phyloP scores from a whole-genome alignment of 1,140 invertebrate species.

The Phortica variegata region DNA sequence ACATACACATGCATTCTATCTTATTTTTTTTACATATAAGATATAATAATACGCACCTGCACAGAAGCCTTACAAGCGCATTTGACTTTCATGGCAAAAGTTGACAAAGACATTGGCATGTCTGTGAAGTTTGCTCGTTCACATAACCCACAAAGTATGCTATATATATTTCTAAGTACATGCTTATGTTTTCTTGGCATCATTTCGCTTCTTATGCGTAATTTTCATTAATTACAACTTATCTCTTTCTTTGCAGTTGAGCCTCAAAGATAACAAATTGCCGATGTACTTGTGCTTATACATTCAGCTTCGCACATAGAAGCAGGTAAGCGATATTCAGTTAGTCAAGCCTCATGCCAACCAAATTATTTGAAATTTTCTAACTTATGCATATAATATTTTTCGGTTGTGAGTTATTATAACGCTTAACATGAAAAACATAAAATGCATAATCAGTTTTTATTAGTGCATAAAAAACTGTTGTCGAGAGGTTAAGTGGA shows the following conservation, averaged over 20 bases:
- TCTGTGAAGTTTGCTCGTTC: not conserved
- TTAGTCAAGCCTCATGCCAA: too few species aligned
- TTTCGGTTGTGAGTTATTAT: too few species aligned
- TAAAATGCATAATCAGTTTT: too few species aligned
- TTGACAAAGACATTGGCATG: not conserved
- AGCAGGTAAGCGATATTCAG: too few species aligned
- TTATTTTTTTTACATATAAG: conserved; percentile 35
- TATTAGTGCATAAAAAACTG: too few species aligned
- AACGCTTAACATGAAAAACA: too few species aligned
- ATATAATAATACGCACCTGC: conserved; percentile 21
- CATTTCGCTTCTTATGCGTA: conserved; percentile 24
- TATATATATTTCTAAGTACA: not conserved
- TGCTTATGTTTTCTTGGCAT: conserved; percentile 13
- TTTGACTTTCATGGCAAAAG: not conserved
- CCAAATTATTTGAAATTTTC: too few species aligned
- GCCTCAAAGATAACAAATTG: conserved; percentile 9
- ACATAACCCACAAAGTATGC: conserved; percentile 11
- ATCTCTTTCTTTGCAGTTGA: conserved; percentile 31
- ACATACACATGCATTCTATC: not conserved
- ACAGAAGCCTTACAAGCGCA: conserved; percentile 1
- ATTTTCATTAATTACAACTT: conserved; percentile 37
- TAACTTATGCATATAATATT: too few species aligned
- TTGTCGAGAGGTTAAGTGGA: too few species aligned
- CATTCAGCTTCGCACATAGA: not conserved
- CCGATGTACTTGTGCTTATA: too few species aligned